These are phyloP conservation scores for Deladenus siricidicola DNA, from an alignment of 2,888 invertebrate species.

Conservation along the genomic window DNA sequence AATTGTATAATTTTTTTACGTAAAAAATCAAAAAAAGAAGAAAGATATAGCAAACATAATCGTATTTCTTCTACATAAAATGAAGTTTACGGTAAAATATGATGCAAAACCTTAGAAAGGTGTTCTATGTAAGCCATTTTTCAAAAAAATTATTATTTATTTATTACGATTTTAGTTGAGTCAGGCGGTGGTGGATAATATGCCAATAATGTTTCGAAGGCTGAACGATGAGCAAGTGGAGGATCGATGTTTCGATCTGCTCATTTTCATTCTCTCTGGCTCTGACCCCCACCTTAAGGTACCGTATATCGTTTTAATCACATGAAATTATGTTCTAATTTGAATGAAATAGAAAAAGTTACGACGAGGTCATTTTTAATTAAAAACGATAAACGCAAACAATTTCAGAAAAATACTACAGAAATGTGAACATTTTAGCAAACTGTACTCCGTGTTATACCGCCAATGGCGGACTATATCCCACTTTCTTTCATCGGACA, in stretches of 20 bases:
- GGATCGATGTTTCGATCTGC: conserved; percentile 41
- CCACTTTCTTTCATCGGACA: conserved; percentile 39
- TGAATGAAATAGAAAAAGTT: background rate
- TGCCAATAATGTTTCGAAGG: conserved; percentile 44
- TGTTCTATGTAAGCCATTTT: background rate
- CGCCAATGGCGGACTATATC: conserved; percentile 42
- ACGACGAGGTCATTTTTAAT: background rate
- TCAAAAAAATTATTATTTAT: no score
- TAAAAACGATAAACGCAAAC: background rate
- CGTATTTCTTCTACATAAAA: no score
- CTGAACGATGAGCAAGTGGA: conserved; percentile 48
- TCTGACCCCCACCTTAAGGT: conserved; percentile 29
- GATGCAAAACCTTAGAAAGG: no score
- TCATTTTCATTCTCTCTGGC: conserved; percentile 30
- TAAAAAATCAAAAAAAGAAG: no score
- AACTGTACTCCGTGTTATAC: conserved; percentile 39
- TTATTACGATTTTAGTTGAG: conserved; percentile 44
- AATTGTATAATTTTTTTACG: no score
- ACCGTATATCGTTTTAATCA: background rate
- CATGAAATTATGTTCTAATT: background rate
- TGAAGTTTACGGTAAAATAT: no score
- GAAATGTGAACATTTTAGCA: no score
- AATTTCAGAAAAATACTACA: no score
- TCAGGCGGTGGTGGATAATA: conserved; percentile 42
- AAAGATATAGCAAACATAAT: no score